phyloP scores from a whole-genome alignment of 2,113 vertebrate species.

The Gadus chalcogrammus region DNA sequence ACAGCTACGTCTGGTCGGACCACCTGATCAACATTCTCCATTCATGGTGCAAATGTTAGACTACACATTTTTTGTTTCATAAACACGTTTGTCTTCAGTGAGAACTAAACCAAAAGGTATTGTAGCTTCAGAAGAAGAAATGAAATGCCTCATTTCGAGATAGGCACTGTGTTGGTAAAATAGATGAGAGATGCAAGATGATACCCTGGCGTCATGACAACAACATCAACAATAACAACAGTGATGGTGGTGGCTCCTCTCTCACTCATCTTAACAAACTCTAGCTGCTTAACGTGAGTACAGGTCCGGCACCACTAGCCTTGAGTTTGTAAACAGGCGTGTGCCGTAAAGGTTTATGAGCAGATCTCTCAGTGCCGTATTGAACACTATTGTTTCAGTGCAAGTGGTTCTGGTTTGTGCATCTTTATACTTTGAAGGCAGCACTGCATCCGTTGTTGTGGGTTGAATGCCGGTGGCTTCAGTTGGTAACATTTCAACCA shows the following conservation, averaged over 20 bases:
- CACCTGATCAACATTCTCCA: too few relatives aligned
- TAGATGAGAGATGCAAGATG: background rate
- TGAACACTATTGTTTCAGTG: constrained; percentile 25
- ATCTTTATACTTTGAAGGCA: constrained; percentile 12
- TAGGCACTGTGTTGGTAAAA: constrained; percentile 43
- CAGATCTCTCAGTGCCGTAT: constrained; percentile 15
- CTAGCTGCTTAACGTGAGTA: too few relatives aligned
- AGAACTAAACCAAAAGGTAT: constrained; percentile 9
- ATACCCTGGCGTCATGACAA: constrained; percentile 1
- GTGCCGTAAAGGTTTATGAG: constrained; percentile 15
- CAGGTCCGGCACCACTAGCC: background rate
- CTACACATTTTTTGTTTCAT: too few relatives aligned
- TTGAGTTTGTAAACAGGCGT: constrained; percentile 30
- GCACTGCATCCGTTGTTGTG: constrained; percentile 14
- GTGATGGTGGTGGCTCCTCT: too few relatives aligned
- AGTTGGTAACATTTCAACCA: constrained; percentile 3
- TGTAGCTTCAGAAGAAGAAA: background rate
- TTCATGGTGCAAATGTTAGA: too few relatives aligned
- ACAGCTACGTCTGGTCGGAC: too few relatives aligned
- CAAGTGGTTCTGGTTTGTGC: constrained; percentile 14
- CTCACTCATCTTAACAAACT: too few relatives aligned
- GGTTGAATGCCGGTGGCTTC: background rate
- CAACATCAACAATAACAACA: too few relatives aligned
- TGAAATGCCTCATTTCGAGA: background rate
- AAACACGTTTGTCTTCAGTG: background rate